A percentile compares a stretch with the other conserved stretches of the same genome.
phyloP scores from a whole-genome alignment of 2,888 invertebrate genomes.

The Troglohyphantes excavatus region DNA sequence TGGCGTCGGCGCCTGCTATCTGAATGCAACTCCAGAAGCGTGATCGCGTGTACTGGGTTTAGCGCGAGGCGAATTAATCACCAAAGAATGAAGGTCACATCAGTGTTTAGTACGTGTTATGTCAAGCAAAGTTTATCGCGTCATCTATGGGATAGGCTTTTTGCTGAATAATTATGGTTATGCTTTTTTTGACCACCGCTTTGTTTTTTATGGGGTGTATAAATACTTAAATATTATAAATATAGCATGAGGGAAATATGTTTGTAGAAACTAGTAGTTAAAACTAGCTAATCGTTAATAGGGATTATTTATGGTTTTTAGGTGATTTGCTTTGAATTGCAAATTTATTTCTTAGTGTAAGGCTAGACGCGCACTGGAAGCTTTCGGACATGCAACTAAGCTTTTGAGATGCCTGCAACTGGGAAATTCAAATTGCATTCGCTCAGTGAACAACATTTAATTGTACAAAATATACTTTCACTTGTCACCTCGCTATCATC shows the following conservation, averaged over 20 bases:
- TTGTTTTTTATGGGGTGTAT: background rate
- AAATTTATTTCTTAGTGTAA: background rate
- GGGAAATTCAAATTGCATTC: no score
- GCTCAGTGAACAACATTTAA: no score
- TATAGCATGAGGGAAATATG: background rate
- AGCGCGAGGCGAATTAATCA: slow-evolving; percentile 68
- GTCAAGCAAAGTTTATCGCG: slow-evolving; percentile 67
- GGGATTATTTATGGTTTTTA: background rate
- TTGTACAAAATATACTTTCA: no score
- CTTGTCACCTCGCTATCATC: no score
- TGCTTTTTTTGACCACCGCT: background rate
- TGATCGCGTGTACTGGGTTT: slow-evolving; percentile 54
- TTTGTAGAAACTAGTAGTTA: background rate
- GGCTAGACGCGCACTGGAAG: no score
- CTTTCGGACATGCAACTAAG: no score
- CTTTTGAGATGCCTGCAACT: no score
- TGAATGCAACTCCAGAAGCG: slow-evolving; percentile 31
- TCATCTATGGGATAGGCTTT: slow-evolving; percentile 54
- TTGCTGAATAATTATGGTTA: slow-evolving; percentile 56
- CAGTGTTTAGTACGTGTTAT: slow-evolving; percentile 70
- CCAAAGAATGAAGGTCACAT: slow-evolving; percentile 59
- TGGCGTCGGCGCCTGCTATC: background rate
- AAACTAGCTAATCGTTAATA: background rate
- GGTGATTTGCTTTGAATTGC: background rate
- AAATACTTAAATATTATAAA: background rate